These are phyloP conservation scores for Gymnoscopelus microlampas DNA, from an alignment of 2,797 vertebrate species.

Conservation along the genomic window DNA sequence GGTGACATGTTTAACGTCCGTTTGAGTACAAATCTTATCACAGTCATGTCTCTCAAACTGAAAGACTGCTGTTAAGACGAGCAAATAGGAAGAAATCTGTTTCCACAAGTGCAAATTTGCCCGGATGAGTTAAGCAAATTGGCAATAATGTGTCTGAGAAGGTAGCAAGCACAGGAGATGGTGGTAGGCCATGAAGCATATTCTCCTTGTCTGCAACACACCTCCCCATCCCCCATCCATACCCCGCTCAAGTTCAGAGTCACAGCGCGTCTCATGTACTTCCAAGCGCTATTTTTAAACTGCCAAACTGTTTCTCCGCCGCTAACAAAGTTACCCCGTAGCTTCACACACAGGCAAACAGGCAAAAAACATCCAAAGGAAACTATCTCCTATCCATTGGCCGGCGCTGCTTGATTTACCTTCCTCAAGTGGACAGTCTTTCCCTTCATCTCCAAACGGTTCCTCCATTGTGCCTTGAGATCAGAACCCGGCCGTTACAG, in stretches of 20 bases:
- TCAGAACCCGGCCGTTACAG: conserved; percentile 27
- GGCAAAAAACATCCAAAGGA: conserved; percentile 17
- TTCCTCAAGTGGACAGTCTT: conserved; percentile 62
- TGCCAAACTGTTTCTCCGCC: conserved; percentile 59
- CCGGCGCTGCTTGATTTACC: conserved; percentile 63
- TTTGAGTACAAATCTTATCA: not conserved
- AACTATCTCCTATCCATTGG: conserved; percentile 31
- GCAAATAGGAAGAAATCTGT: not conserved
- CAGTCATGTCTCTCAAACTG: not conserved
- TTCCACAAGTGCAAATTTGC: not conserved
- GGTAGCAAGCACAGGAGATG: not conserved
- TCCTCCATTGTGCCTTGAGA: conserved; percentile 63
- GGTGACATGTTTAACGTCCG: too few species aligned
- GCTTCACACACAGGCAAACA: conserved; percentile 47
- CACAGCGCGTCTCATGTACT: conserved; percentile 60
- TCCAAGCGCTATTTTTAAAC: conserved; percentile 79
- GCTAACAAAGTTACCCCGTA: conserved; percentile 61
- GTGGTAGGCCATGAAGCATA: conserved; percentile 32
- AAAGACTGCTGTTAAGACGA: not conserved
- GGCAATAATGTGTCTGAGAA: conserved; percentile 8
- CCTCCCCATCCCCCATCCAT: conserved; percentile 31
- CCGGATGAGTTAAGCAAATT: conserved; percentile 5
- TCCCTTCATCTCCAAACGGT: conserved; percentile 66
- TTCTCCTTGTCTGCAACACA: conserved; percentile 24
- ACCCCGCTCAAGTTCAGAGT: conserved; percentile 53